Conservation (phyloP, 2,888 invertebrate genomes). For the Andrena hattorfiana region DNA sequence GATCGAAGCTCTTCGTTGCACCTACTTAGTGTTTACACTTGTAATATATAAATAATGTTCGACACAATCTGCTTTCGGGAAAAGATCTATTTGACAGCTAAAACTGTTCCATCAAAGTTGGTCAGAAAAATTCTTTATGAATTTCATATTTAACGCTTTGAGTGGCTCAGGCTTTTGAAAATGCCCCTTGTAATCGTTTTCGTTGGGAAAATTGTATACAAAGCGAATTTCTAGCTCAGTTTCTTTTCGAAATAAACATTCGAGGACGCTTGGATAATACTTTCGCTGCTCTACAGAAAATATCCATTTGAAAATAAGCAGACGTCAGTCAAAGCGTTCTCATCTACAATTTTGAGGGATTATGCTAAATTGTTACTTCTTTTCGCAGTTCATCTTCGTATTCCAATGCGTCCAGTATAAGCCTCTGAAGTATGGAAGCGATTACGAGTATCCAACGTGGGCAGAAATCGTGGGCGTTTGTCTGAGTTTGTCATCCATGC, state of each 20-base stretch:
- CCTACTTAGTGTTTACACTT: neutral
- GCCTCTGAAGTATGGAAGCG: slow-evolving; percentile 87
- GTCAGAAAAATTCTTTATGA: neutral
- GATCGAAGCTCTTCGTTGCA: slow-evolving; percentile 8
- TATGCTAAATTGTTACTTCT: neutral
- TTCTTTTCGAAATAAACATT: too few species aligned
- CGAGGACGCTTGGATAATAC: too few species aligned
- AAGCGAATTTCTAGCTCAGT: too few species aligned
- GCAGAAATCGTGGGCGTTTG: slow-evolving; percentile 87
- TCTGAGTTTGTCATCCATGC: slow-evolving; percentile 88
- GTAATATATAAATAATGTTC: neutral
- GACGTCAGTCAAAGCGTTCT: neutral
- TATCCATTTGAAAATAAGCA: too few species aligned
- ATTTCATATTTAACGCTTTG: neutral
- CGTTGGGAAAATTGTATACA: too few species aligned
- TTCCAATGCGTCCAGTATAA: slow-evolving; percentile 88
- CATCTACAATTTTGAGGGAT: neutral
- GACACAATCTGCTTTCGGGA: neutral
- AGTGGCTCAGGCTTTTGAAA: too few species aligned
- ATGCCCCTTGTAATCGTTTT: too few species aligned
- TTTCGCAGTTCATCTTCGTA: slow-evolving; percentile 87
- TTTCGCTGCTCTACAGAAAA: too few species aligned
- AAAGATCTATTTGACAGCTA: neutral
- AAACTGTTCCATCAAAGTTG: neutral
- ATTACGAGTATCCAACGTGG: slow-evolving; percentile 88